Base-by-base conservation (phyloP, 1,140 invertebrate species). In the Hyposmocoma kahamanoa region DNA sequence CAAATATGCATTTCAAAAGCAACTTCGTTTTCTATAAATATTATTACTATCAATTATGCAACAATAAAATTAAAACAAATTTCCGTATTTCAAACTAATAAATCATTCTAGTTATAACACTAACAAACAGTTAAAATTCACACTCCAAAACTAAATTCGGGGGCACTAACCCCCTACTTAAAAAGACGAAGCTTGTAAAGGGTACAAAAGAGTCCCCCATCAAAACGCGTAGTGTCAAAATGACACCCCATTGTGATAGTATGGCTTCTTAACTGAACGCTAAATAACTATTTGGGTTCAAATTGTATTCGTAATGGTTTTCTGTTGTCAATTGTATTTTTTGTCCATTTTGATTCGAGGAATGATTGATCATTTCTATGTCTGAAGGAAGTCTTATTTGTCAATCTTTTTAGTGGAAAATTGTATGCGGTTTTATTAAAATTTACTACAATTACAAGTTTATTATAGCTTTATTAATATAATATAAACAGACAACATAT, bases 191-290 rank as follows among this genome's bases (percentile, higher is more conserved):
- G n/a, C n/a, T 72, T 72, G 60, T 41, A 58, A 56, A 51, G 52
- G 56, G 60, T 58, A 51, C 62, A 74, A 60, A 62, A 55, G 59
- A 72, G 53, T n/a, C n/a, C n/a, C 66, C 64, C 63, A 65, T 73
- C 67, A 74, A 75, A 79, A 79, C 66, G 59, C 64, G 65, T 56
- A 58, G 70, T 69, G 72, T 79, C 78, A 82, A 78, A 80, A 79
- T 79, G 66, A 78, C 68, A 72, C 75, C 72, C 72, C 32, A 65
- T 80, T 72, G 70, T 30, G 47, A 59, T 67, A 68, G 64, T 73
- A 76, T 61, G 74, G 75, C 75, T 79, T 82, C 74, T 82, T 79
- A 82, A 76, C 75, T 67, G 72, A 63, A 63, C 62, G 59, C 69
- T 63, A 69, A 78, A 78, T 67, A 71, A 69, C 72, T 66, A 75